Evolutionary conservation across 2,113 vertebrate genomes (phyloP).

Genomic region (Bujurquina vittata): DNA sequence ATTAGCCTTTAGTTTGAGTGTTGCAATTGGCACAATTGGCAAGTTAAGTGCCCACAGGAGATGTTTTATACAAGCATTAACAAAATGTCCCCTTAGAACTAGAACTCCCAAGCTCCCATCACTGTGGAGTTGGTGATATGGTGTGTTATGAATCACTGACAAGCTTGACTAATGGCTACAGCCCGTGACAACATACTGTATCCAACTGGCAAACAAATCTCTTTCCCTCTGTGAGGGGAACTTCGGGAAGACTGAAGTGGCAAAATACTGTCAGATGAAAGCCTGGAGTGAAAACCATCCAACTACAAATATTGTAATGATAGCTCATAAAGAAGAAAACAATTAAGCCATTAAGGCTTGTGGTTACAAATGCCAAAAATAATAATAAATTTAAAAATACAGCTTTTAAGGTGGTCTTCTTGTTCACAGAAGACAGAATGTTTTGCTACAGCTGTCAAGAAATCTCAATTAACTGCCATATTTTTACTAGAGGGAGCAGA

Average conservation of each 20-base stretch:
- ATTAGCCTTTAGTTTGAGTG: neutral
- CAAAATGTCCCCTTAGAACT: conserved; percentile 17
- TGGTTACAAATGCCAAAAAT: neutral
- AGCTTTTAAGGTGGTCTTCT: neutral
- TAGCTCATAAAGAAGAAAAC: neutral
- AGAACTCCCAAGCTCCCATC: conserved; percentile 18
- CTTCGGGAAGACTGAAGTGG: neutral
- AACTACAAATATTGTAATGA: neutral
- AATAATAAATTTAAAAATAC: neutral
- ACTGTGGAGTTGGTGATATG: conserved; percentile 32
- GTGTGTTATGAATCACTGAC: conserved; percentile 45
- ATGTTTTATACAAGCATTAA: conserved; percentile 39
- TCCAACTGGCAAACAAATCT: conserved; percentile 38
- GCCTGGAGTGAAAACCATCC: neutral
- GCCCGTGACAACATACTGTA: conserved; percentile 25
- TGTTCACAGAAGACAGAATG: neutral
- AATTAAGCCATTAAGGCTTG: neutral
- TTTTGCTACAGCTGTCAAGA: neutral
- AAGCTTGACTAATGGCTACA: conserved; percentile 56
- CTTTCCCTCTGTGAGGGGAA: conserved; percentile 5
- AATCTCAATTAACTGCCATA: neutral
- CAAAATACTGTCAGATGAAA: conserved; percentile 6
- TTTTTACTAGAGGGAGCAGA: neutral
- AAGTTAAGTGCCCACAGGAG: neutral
- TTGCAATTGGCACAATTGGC: conserved; percentile 16